phyloP scores from a whole-genome alignment of 2,888 invertebrate species.

The Leptinotarsa peninsularis region DNA sequence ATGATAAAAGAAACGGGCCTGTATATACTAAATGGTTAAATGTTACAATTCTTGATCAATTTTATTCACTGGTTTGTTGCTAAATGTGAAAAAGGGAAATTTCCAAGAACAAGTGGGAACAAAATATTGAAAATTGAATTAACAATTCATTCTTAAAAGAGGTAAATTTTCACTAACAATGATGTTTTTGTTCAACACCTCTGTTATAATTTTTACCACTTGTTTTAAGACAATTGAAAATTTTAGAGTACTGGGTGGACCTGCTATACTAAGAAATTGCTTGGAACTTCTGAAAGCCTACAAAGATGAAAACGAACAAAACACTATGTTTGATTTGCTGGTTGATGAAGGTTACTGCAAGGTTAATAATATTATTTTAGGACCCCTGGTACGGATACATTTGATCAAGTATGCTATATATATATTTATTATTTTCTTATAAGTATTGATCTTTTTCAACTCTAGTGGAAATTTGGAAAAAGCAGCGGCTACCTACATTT shows the following conservation, averaged over 20 bases:
- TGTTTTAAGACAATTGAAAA: neutral
- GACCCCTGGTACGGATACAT: slow-evolving; percentile 73
- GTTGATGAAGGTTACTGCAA: slow-evolving; percentile 69
- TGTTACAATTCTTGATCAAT: no score
- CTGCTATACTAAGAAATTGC: slow-evolving; percentile 71
- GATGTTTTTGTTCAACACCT: no score
- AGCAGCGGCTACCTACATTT: slow-evolving; percentile 71
- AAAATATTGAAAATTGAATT: no score
- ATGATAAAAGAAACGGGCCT: no score
- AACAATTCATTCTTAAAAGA: no score
- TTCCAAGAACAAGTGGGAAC: no score
- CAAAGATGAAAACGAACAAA: slow-evolving; percentile 65
- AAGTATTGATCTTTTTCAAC: slow-evolving; percentile 32
- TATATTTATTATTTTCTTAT: neutral
- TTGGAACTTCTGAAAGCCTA: slow-evolving; percentile 72
- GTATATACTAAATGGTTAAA: no score
- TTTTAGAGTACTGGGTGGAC: slow-evolving; percentile 33
- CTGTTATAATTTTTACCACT: no score
- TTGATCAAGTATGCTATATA: slow-evolving; percentile 68
- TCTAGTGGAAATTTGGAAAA: slow-evolving; percentile 67
- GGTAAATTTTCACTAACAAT: no score
- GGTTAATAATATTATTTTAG: slow-evolving; percentile 71
- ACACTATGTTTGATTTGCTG: slow-evolving; percentile 69
- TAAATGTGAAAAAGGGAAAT: no score
- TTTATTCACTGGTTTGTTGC: no score